Percentiles rank a stretch among this genome's conserved stretches.
These are phyloP conservation scores for Rhopalosiphum maidis DNA, from an alignment of 1,140 invertebrate genomes.

Conservation along the genomic window DNA sequence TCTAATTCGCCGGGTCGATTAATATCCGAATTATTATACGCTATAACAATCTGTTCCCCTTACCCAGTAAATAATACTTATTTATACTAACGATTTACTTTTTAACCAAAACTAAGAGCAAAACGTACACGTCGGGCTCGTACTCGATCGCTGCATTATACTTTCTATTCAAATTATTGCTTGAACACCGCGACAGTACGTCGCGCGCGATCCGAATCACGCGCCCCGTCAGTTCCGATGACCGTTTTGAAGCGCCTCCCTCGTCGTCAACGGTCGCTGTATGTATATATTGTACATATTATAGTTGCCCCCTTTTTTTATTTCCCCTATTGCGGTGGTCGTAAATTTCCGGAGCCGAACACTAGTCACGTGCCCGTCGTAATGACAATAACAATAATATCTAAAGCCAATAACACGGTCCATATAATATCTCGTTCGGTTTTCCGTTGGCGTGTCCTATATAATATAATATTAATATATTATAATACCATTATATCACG, in stretches of 20 bases:
- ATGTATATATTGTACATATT: neutral
- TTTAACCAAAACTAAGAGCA: neutral
- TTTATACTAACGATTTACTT: constrained; percentile 12
- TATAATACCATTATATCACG: constrained; percentile 15
- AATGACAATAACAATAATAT: constrained; percentile 30
- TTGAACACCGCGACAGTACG: neutral
- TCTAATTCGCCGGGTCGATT: neutral
- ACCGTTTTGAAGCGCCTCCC: constrained; percentile 35
- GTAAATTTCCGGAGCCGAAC: constrained; percentile 31
- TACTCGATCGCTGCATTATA: neutral
- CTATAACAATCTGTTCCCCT: neutral
- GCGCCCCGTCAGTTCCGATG: constrained; percentile 40
- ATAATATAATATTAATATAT: neutral
- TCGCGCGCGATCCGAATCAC: constrained; percentile 4
- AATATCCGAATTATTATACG: neutral
- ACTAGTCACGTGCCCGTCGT: constrained; percentile 36
- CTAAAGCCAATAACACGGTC: constrained; percentile 46
- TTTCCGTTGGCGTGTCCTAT: neutral
- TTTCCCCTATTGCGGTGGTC: neutral
- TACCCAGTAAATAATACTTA: neutral
- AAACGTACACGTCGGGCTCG: neutral
- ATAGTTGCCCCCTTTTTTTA: neutral
- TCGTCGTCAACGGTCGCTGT: neutral
- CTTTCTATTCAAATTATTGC: neutral
- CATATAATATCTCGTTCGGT: constrained; percentile 7